Evolutionary conservation across 2,113 vertebrate genomes (phyloP), one percentile per base, ranked within the genome.

Genomic region (Spermophilus dauricus): DNA sequence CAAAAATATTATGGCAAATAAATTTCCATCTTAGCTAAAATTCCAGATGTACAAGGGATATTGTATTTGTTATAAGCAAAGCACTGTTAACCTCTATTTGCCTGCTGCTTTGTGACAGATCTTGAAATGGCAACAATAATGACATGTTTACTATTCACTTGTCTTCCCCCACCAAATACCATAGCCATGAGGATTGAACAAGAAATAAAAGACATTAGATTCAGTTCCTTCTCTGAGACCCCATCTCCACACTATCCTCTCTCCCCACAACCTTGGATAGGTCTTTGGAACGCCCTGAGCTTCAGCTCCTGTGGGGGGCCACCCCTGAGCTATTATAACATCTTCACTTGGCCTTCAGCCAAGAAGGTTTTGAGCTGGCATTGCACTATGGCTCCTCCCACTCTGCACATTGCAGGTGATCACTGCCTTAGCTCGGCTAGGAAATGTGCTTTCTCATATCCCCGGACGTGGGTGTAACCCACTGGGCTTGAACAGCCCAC

Each of bases 21-120:
- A 90, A 53, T 30, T 34, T 89, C 10, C 22, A 75, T 70, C 84
- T 81, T 90, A 45, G 70, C n/a, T 89, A 70, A 89, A 84, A 85
- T 22, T 90, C 70, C 88, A 92, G 39, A 84, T 76, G 81, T 13
- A 8, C 18, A 61, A 61, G 34, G 48, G 39, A 67, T 73, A 34
- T 11, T 86, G 16, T 80, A 70, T 86, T 70, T 80, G 56, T n/a
- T 53, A 20, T 11, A 75, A 83, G 24, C n/a, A 8, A 34, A 83
- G 39, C 45, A 16, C 48, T 89, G 45, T 51, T 87, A 89, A 77
- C 11, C 39, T 87, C 76, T 77, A 10, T 45, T 24, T 72, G 5
- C 45, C 87, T 77, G 67, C 34, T 72, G 18, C 70, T 73, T 20
- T 72, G 37, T 48, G 80, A 86, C 34, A 45, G 73, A 93, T 17